Conservation (phyloP, 2,888 invertebrate species). For the Autographa pulchrina region DNA sequence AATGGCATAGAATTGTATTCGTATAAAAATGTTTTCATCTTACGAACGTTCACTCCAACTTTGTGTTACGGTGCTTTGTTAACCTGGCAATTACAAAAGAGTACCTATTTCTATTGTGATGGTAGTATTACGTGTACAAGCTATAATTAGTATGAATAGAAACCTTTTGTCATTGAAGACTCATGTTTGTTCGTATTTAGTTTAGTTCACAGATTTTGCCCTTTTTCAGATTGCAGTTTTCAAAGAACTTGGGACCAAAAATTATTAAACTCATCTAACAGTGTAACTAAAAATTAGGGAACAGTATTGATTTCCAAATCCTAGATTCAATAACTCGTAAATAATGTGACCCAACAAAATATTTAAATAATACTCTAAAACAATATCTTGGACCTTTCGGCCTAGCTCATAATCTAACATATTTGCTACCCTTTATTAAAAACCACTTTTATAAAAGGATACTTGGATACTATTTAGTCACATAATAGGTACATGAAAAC, state of each 20-base stretch:
- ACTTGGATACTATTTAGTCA: not conserved
- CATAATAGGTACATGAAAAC: not conserved
- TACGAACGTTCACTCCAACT: slow-evolving; percentile 13
- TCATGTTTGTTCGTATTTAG: too few relatives aligned
- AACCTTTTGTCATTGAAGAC: not conserved
- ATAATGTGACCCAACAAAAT: not conserved
- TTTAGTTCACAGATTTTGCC: too few relatives aligned
- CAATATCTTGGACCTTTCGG: not conserved
- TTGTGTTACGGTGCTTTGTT: slow-evolving; percentile 12
- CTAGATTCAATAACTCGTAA: slow-evolving; percentile 7
- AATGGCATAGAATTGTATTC: slow-evolving; percentile 29
- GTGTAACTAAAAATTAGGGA: not conserved
- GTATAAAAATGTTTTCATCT: slow-evolving; percentile 23
- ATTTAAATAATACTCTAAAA: not conserved
- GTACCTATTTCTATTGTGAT: slow-evolving; percentile 1
- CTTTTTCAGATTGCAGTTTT: too few relatives aligned
- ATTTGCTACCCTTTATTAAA: not conserved
- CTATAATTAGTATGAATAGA: not conserved
- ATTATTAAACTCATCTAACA: too few relatives aligned
- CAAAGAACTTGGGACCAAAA: too few relatives aligned
- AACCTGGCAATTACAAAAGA: not conserved
- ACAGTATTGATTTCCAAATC: not conserved
- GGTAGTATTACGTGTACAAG: not conserved
- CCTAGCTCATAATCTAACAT: not conserved
- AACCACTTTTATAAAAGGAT: not conserved